Base-by-base conservation (phyloP, 2,888 invertebrate species). In the Nematopogon swammerdamellus region DNA sequence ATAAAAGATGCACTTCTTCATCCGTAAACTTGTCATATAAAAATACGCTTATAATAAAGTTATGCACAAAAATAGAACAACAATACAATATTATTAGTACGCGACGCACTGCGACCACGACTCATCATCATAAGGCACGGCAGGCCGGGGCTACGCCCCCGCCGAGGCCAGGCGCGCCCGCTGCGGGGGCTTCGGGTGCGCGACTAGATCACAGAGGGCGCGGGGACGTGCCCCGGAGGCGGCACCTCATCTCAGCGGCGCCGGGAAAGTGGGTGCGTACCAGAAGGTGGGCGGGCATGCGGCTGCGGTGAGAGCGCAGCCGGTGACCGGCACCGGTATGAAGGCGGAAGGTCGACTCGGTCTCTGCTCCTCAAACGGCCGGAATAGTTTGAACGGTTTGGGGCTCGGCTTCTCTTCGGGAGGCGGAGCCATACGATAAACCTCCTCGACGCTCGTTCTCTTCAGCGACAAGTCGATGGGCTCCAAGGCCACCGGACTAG, bases 371-470 rank as follows among this genome's bases (percentile, higher is more conserved):
- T 86, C 88, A 54, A 88, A 91, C 25, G 90, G 91, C 63, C 90
- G 87, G 70, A 91, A 91, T 43, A 90, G 71, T 64, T 90, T 90
- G 58, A 88, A 85, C 49, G 89, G 87, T 67, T 85, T 85, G 58
- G 79, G 76, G 45, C 72, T 64, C 48, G 76, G 65, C 56, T 70
- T 68, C 53, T 67, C 64, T 52, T 63, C 59, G 50, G 64, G 61
- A 36, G 64, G 62, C 45, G 81, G 79, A 53, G 68, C 58, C 59
- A 56, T 59, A 25, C 51, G 48, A n/a, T 25, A 18, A 16, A 18
- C 30, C 47, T 11, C 48, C 50, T 16, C 52, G 48, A 1, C 53
- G 55, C 45, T 14, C 36, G n/a, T 4, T 14, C 30, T 53, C 54
- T 50, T 47, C 53, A 58, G 55, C 57, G 50, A 57, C 57, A 59